Evolutionary conservation across 1,140 invertebrate genomes (phyloP).

Genomic region (Pogonus chalceus): DNA sequence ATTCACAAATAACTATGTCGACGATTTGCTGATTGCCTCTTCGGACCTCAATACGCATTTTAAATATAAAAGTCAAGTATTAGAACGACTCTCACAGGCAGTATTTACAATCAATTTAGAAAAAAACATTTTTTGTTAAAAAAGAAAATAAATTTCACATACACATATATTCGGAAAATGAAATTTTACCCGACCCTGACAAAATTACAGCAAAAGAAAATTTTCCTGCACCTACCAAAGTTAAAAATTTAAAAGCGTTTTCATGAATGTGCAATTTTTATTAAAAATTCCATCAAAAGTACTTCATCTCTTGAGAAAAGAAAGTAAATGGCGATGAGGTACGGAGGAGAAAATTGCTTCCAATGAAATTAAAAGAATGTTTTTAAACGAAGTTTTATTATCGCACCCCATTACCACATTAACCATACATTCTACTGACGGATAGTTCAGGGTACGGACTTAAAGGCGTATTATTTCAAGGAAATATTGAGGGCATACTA

Average conservation of each 20-base stretch:
- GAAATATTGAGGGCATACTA: constrained; percentile 13
- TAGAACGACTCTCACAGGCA: constrained; percentile 15
- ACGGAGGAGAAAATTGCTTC: not conserved
- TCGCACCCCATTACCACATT: not conserved
- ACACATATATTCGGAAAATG: constrained; percentile 12
- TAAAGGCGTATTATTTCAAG: constrained; percentile 21
- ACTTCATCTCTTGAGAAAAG: not conserved
- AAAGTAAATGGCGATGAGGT: not conserved
- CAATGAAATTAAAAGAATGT: not conserved
- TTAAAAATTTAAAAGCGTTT: not conserved
- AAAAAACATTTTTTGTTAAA: constrained; percentile 18
- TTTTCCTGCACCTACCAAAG: not conserved
- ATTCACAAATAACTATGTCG: constrained; percentile 18
- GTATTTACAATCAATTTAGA: constrained; percentile 20
- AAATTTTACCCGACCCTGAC: constrained; percentile 11
- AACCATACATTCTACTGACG: constrained; percentile 19
- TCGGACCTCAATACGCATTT: constrained; percentile 19
- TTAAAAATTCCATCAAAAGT: not conserved
- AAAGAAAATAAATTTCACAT: constrained; percentile 20
- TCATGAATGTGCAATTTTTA: not conserved
- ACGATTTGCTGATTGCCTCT: constrained; percentile 23
- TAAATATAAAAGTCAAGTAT: constrained; percentile 14
- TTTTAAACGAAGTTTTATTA: not conserved
- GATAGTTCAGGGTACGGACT: constrained; percentile 17
- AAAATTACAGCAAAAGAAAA: not conserved